Base-by-base conservation (phyloP, 2,113 vertebrate genomes). In the Carassius gibelio region DNA sequence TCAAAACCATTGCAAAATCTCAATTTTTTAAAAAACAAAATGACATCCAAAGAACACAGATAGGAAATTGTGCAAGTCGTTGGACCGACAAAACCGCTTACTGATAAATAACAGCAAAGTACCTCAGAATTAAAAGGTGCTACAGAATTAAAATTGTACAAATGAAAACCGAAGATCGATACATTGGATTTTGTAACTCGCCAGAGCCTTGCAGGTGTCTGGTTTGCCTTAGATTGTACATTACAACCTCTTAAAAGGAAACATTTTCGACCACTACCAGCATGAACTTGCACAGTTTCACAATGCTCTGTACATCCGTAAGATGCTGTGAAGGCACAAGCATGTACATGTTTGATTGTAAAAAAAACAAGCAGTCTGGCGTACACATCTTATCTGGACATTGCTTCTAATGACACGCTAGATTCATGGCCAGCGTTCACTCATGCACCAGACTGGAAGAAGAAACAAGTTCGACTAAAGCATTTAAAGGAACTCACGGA, bases 81-180 rank as follows among this genome's bases (percentile, higher is more conserved):
- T 75, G 45, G 48, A 84, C 76, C 57, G 17, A 45, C 13, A 75
- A 88, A 86, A 71, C 48, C 30, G 81, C 84, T 81, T 64, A 82
- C 38, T 72, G 52, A 57, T 81, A 71, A 88, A 81, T 81, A 77
- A 86, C 17, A 4, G 8, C 75, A 59, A 36, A 78, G 30, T 78
- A 36, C 36, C 69, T 86, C 79, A 5, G 48, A 85, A 78, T 86
- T 76, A 81, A 77, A 68, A 30, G 23, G 76, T 86, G 87, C 81
- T 84, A 86, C 84, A 82, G 76, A 76, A 88, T 75, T 82, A n/a
- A 85, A 82, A 17, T 52, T 77, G 79, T 61, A 71, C 57, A 52
- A 59, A 64, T 83, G 81, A 69, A 88, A 83, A 52, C 3, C 23
- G 36, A 83, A 62, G 52, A 80, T 75, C 26, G 61, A 80, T 69